Conservation (phyloP, 1,140 invertebrate genomes). For the Drosophila ercepeae region DNA sequence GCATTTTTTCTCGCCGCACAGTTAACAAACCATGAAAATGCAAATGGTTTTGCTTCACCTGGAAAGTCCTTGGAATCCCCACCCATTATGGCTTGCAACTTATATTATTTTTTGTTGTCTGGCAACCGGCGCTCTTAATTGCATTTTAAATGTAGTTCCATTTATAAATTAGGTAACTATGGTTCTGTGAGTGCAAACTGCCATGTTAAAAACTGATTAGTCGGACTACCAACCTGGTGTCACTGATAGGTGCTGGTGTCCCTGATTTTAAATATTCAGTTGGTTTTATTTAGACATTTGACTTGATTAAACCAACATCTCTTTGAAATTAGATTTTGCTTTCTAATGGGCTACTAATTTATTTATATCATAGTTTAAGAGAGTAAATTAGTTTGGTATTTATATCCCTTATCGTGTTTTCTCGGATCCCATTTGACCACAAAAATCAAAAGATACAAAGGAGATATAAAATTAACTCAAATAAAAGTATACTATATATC, state of each 20-base stretch:
- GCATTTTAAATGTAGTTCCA: conserved; percentile 27
- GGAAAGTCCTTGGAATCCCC: neutral
- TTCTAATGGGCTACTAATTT: neutral
- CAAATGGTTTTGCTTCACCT: conserved; percentile 37
- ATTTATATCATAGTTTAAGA: neutral
- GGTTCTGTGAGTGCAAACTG: neutral
- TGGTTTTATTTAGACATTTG: neutral
- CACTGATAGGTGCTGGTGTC: neutral
- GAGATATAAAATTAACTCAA: no score
- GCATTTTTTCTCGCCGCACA: conserved; percentile 19
- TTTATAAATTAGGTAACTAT: conserved; percentile 36
- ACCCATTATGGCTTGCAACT: conserved; percentile 9
- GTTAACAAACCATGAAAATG: conserved; percentile 30
- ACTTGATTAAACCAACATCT: neutral
- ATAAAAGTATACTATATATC: no score
- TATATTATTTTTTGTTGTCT: conserved; percentile 24
- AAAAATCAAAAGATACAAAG: no score
- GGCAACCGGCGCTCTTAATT: conserved; percentile 14
- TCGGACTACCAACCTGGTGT: neutral
- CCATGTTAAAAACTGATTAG: neutral
- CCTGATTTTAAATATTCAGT: neutral
- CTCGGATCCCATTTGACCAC: no score
- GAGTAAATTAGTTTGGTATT: neutral
- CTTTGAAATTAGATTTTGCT: neutral
- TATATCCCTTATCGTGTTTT: no score